Conservation (phyloP, 2,888 invertebrate species). For the Drosophila neotestacea region DNA sequence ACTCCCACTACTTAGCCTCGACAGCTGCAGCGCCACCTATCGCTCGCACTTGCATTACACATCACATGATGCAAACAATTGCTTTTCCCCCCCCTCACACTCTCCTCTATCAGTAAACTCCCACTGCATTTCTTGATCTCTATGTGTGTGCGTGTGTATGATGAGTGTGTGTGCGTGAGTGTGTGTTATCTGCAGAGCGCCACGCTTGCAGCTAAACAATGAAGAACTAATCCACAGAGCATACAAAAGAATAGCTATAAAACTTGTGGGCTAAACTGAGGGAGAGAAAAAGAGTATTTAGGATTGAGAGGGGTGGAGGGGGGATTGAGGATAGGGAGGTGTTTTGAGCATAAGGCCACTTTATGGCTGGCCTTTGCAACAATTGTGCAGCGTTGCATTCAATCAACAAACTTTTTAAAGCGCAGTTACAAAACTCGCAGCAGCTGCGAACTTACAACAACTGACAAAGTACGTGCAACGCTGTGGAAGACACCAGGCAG, state of each 20-base stretch:
- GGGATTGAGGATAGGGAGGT: conserved; percentile 3
- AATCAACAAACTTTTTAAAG: conserved; percentile 79
- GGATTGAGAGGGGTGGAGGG: neutral
- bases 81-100: neutral
- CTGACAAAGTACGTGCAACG: conserved; percentile 55
- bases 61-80: conserved; percentile 38
- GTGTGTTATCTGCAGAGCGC: conserved; percentile 68
- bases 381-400: conserved; percentile 79
- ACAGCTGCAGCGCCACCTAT: conserved; percentile 45
- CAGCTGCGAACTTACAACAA: conserved; percentile 28
- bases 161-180: conserved; percentile 15
- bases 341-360: conserved; percentile 66
- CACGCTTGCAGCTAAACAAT: conserved; percentile 76
- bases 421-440: conserved; percentile 75
- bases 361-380: conserved; percentile 79
- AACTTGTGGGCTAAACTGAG: conserved; percentile 54
- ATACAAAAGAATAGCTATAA: conserved; percentile 80
- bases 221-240: conserved; percentile 78
- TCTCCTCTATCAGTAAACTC: conserved; percentile 1
- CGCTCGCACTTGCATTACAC: conserved; percentile 51
- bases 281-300: neutral
- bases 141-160: conserved; percentile 1
- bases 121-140: conserved; percentile 47
- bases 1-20: conserved; percentile 47
- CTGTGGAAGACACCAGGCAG: conserved; percentile 38